Percentiles rank a stretch among this genome's conserved stretches.
phyloP scores from a whole-genome alignment of 2,888 invertebrate species.

The Yponomeuta evonymella region DNA sequence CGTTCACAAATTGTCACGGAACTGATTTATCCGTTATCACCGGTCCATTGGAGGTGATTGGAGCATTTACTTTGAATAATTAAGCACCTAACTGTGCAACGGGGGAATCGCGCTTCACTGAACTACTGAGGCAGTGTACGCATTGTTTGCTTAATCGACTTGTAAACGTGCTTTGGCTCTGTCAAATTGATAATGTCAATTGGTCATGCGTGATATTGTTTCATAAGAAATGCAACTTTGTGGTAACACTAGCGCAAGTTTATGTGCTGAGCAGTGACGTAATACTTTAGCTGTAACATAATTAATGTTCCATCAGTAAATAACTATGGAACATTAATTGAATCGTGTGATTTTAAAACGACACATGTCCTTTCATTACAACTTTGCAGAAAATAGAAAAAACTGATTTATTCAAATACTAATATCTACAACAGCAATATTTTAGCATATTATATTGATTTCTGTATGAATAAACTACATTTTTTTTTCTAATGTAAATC shows the following conservation, averaged over 20 bases:
- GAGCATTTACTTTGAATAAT: constrained; percentile 15
- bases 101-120: constrained; percentile 42
- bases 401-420: too few relatives aligned
- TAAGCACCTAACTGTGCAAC: constrained; percentile 22
- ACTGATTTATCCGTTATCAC: background rate
- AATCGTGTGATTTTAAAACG: too few relatives aligned
- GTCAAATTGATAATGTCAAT: background rate
- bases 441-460: too few relatives aligned
- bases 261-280: background rate
- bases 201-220: background rate
- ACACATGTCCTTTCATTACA: too few relatives aligned
- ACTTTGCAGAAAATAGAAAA: too few relatives aligned
- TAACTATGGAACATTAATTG: too few relatives aligned
- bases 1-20: background rate
- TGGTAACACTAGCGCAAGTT: background rate
- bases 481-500: too few relatives aligned
- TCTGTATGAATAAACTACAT: too few relatives aligned
- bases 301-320: background rate
- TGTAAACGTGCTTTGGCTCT: constrained; percentile 26
- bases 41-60: constrained; percentile 11
- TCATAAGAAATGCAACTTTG: background rate
- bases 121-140: constrained; percentile 14
- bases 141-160: constrained; percentile 39
- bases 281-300: background rate
- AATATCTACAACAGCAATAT: too few relatives aligned